Base-by-base conservation (phyloP, 2,888 invertebrate species). In the Petrolisthes cinctipes region DNA sequence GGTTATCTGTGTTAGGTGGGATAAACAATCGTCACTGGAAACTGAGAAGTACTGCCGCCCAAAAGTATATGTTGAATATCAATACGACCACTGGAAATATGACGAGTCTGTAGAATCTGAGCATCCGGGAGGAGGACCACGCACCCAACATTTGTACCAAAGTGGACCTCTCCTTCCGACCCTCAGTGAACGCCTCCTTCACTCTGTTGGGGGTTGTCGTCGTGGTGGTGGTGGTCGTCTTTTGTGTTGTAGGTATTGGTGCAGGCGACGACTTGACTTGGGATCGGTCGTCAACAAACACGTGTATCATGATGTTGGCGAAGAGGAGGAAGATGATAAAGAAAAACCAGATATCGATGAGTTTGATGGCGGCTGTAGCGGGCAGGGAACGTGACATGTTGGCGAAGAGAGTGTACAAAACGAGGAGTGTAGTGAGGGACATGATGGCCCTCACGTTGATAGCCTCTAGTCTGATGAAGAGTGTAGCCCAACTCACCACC, bases 31-130 rank as follows among this genome's bases (percentile, higher is more conserved):
- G 17, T n/a, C 7, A 17, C 76, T 53, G 51, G 76, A 51, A 93
- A 20, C 92, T 93, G 61, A 92, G 95, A 14, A 84, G n/a, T 2
- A 84, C 84, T 2, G 84, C 84, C 9, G 82, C n/a, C 88, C 88
- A 88, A 75, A 88, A 88, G 54, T 61, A 81, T 7, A 81, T 37
- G n/a, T 88, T 88, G 73, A 88, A 88, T 4, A 76, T 17, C 9
- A 88, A 76, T 23, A 88, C 84, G 7, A 85, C 56, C 5, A 54
- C 11, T 11, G 88, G 88, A 7, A 88, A 68, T 4, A 73, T 76
- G 20, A 88, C 54, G 17, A 61, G 23, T 66, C 88, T 81, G 75
- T 82, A 82, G 14, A 56, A 11, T 7, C 14, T 20, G 37, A 88
- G 73, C 14, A 88, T 23, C 73, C n/a, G 78, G 61, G 56, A 17